Evolutionary conservation across 2,888 invertebrate genomes (phyloP), one percentile per base, ranked within the genome.

Genomic region (Dyspetes luteomarginatus): DNA sequence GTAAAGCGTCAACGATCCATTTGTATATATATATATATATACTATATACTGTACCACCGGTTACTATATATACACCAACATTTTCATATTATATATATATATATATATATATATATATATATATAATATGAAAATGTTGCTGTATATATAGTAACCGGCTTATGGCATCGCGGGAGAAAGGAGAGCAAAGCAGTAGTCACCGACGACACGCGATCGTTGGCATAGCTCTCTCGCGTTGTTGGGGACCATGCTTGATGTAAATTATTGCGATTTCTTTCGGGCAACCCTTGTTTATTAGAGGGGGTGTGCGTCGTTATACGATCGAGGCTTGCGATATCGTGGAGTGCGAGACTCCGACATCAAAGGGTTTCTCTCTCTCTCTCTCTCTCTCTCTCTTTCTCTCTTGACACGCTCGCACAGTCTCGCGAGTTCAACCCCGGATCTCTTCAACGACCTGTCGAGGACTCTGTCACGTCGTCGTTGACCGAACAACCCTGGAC

Each of bases 201-300:
- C 52, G 78, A 75, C 88, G 88, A 89, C 91, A 91, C 91, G 90
- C 91, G 89, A 91, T 89, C 90, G 85, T 87, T 86, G 88, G 87
- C 88, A 82, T 78, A 82, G 87, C 86, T 85, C 89, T 87, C 88
- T 79, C 60, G n/a, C n/a, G 56, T 74, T 24, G 17, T 50, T n/a
- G n/a, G 24, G n/a, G 68, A 75, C 67, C 62, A 45, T 68, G 72
- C 78, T 81, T 83, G 83, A 85, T 87, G 89, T 91, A 91, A 91
- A 90, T 91, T 90, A 91, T 91, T 87, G 87, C 88, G 85, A 89
- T 90, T 91, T 91, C 91, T 91, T 90, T 89, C 86, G 87, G 86
- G 87, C 89, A 88, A 89, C 89, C 89, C 88, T 90, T 89, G 88
- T 90, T 91, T 90, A 90, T 90, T 88, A 88, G 65, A 28, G 76